Evolutionary conservation across 2,797 vertebrate genomes (phyloP).

Genomic region (Chelidonichthys spinosus): DNA sequence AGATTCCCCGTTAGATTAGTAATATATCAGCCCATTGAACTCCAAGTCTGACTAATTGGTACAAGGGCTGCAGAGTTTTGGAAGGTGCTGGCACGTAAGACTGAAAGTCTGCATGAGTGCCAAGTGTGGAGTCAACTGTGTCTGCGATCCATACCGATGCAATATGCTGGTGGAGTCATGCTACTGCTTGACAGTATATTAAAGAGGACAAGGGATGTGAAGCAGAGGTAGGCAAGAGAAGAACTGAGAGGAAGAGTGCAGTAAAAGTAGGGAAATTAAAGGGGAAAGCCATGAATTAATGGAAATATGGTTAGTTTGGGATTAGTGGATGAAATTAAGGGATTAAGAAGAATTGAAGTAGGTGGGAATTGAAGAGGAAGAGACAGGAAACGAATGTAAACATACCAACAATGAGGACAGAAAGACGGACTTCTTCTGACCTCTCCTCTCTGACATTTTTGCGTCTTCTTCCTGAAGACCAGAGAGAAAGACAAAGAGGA

Average conservation of each 20-base stretch:
- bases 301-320: not conserved
- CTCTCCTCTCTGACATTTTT: conserved; percentile 86
- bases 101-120: conserved; percentile 46
- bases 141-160: conserved; percentile 4
- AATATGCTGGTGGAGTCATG: conserved; percentile 8
- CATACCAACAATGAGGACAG: conserved; percentile 92
- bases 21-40: conserved; percentile 34
- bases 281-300: not conserved
- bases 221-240: not conserved
- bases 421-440: conserved; percentile 81
- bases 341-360: not conserved
- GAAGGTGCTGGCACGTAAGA: conserved; percentile 48
- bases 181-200: conserved; percentile 4
- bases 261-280: not conserved
- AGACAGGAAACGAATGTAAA: not conserved
- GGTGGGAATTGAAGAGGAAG: not conserved
- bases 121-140: conserved; percentile 32
- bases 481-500: conserved; percentile 38
- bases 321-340: not conserved
- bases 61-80: conserved; percentile 50
- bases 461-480: conserved; percentile 67
- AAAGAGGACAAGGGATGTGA: not conserved
- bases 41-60: conserved; percentile 55
- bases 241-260: not conserved
- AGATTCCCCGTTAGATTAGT: conserved; percentile 46